Percentiles rank a stretch among this genome's conserved stretches.
phyloP scores from a whole-genome alignment of 2,888 invertebrate species.

The Acanthosepion esculentum region DNA sequence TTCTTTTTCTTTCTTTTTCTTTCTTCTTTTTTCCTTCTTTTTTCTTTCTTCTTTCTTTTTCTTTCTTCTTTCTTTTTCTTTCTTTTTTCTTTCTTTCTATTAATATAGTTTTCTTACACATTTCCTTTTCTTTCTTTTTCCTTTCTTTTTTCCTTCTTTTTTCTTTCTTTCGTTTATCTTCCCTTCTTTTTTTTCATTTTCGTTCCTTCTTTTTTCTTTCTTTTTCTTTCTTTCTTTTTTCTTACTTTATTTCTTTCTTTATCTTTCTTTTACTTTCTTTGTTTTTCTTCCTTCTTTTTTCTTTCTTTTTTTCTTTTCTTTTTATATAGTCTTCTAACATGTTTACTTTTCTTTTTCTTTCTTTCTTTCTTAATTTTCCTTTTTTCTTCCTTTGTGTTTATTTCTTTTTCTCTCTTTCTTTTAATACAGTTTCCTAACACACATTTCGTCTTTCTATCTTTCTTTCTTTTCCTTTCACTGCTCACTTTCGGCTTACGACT shows the following conservation, averaged over 20 bases:
- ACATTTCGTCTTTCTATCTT: conserved; percentile 49
- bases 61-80: too few relatives aligned
- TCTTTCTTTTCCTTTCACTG: not conserved
- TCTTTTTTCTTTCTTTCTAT: too few relatives aligned
- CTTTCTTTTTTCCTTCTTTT: conserved; percentile 37
- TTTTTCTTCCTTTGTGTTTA: conserved; percentile 46
- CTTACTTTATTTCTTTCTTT: too few relatives aligned
- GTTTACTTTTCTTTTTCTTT: not conserved
- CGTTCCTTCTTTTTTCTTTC: not conserved
- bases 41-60: not conserved
- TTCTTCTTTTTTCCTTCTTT: not conserved
- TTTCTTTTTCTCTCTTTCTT: conserved; percentile 48
- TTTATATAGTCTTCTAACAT: too few relatives aligned
- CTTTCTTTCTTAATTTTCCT: not conserved
- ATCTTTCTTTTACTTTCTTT: too few relatives aligned
- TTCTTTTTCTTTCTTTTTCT: not conserved
- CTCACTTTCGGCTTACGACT: too few relatives aligned
- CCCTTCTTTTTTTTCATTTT: conserved; percentile 24
- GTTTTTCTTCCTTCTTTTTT: not conserved
- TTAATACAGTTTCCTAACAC: not conserved
- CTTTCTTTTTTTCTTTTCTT: too few relatives aligned
- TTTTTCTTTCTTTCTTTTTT: not conserved
- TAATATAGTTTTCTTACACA: fast-evolving
- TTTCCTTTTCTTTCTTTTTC: not conserved
- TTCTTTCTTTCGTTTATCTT: conserved; percentile 48